Conservation (phyloP, 2,797 vertebrate species). For the Natrix natrix region DNA sequence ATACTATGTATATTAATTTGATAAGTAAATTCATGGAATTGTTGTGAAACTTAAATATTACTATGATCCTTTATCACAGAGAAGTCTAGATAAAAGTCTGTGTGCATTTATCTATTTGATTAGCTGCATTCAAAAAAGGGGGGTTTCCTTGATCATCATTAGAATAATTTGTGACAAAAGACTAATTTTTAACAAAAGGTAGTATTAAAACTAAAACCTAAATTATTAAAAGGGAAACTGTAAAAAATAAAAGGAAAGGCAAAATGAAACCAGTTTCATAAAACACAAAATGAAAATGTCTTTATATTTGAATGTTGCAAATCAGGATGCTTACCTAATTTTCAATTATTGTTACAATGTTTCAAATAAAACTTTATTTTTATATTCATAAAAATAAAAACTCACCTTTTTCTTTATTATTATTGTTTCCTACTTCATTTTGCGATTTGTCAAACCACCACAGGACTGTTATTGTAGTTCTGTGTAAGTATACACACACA, state of each 20-base stretch:
- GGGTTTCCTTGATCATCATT: not conserved
- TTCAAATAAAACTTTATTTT: not conserved
- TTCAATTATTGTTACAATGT: constrained; percentile 14
- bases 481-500: not conserved
- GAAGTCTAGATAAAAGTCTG: not conserved
- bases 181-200: not conserved
- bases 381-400: not conserved
- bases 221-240: not conserved
- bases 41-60: not conserved
- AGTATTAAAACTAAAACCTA: not conserved
- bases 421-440: not conserved
- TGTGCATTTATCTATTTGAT: not conserved
- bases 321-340: not conserved
- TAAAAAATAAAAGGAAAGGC: not conserved
- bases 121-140: not conserved
- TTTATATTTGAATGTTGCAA: rapidly evolving
- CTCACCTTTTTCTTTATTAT: not conserved
- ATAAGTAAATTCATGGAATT: not conserved
- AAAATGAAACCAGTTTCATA: not conserved
- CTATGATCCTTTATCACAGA: not conserved
- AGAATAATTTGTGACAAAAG: not conserved
- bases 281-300: not conserved
- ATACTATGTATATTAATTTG: not conserved
- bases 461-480: no score
- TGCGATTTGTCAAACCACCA: not conserved